These are phyloP conservation scores for Heliangelus exortis DNA, from an alignment of 2,797 vertebrate genomes.

Conservation along the genomic window DNA sequence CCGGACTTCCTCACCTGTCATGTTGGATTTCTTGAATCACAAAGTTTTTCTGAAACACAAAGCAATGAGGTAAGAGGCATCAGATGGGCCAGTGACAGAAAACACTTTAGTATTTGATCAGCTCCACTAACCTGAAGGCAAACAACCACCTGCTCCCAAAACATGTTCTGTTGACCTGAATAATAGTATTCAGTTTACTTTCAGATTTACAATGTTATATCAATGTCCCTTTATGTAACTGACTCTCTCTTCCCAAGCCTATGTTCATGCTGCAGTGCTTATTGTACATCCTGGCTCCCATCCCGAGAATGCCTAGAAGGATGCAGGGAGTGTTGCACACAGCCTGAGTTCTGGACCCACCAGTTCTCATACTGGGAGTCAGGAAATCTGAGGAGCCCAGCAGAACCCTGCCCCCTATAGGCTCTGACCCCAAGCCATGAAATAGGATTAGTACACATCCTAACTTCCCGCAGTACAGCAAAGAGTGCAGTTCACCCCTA, in stretches of 20 bases:
- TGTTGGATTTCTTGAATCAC: slow-evolving; percentile 58
- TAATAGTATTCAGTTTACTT: not conserved
- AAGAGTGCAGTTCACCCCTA: not conserved
- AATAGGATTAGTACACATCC: not conserved
- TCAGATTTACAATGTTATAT: not conserved
- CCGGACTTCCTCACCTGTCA: slow-evolving; percentile 86
- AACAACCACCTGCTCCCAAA: not conserved
- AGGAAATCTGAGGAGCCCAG: not conserved
- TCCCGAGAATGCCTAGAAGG: rapidly evolving
- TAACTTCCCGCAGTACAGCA: not conserved
- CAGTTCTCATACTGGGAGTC: not conserved
- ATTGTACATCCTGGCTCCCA: not conserved
- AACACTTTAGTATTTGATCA: not conserved
- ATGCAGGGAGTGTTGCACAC: not conserved
- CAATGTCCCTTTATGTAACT: not conserved
- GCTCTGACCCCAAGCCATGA: not conserved
- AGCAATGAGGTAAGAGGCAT: not conserved
- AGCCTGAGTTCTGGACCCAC: not conserved
- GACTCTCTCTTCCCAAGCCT: not conserved
- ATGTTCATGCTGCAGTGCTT: rapidly evolving
- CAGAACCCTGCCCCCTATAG: not conserved
- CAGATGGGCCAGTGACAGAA: not conserved
- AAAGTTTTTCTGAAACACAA: slow-evolving; percentile 20
- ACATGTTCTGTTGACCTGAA: not conserved
- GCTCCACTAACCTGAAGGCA: not conserved